A percentile compares a stretch with the other conserved stretches of the same genome.
Evolutionary conservation across 1,140 invertebrate genomes (phyloP).

Genomic region (Medauroidea extradentata): DNA sequence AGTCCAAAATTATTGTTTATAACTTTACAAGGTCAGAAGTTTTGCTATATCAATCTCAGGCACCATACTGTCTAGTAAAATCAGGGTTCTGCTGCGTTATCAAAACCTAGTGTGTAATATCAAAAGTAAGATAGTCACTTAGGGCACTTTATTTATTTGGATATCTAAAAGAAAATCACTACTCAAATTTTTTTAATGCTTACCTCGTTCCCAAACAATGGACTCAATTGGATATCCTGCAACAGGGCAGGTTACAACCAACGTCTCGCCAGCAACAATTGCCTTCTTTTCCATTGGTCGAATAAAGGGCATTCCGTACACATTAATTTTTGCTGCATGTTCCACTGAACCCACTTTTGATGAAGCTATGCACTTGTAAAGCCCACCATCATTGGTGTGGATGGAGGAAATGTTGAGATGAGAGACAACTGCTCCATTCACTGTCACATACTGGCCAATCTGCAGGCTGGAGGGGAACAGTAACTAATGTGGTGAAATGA

Average conservation of each 20-base stretch:
- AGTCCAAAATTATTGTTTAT: too few relatives aligned
- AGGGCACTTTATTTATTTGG: too few relatives aligned
- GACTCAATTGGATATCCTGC: conserved; percentile 91
- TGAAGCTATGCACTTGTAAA: conserved; percentile 86
- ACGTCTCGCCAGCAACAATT: conserved; percentile 86
- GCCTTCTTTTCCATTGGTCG: conserved; percentile 90
- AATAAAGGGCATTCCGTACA: conserved; percentile 87
- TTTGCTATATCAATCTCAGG: too few relatives aligned
- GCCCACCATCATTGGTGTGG: conserved; percentile 87
- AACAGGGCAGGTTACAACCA: conserved; percentile 86
- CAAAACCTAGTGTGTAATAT: conserved; percentile 1
- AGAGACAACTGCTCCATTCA: conserved; percentile 88
- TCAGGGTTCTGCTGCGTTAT: too few relatives aligned
- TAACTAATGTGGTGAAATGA: too few relatives aligned
- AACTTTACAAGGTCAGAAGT: too few relatives aligned
- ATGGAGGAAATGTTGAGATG: conserved; percentile 90
- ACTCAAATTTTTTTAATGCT: background rate
- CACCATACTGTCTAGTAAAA: too few relatives aligned
- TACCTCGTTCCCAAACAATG: conserved; percentile 88
- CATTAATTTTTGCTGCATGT: conserved; percentile 83
- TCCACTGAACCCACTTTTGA: conserved; percentile 87
- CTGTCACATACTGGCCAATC: conserved; percentile 83
- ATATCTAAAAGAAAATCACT: background rate
- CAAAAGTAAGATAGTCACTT: conserved; percentile 10
- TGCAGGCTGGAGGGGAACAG: conserved; percentile 57